Evolutionary conservation across 2,888 invertebrate species (phyloP), one percentile per base, ranked within the genome.

Genomic region (Ormyrus thymus): DNA sequence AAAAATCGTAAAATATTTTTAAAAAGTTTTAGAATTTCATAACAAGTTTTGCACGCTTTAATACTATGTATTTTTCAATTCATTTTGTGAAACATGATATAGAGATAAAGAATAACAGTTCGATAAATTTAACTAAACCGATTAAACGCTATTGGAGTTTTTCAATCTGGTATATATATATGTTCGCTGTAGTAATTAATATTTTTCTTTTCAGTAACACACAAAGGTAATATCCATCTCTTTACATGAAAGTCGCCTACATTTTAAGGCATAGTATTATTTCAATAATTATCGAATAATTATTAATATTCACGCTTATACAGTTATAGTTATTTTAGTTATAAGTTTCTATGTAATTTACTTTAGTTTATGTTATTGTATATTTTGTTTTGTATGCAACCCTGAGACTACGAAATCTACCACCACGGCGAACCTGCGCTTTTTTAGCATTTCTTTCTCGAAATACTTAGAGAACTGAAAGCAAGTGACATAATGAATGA

Each of bases 361-460:
- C 50, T 70, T 76, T 71, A 69, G 10, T 74, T 73, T 74, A 80
- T 53, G 50, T 78, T 76, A 78, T 75, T 78, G 61, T 78, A 65
- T 76, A 70, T 84, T 85, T 82, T 78, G 77, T 83, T 71, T 85
- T 84, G 74, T 84, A 83, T 85, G 84, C 82, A 86, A 88, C 86
- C 87, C 87, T 87, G 87, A 88, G 86, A 86, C 85, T 87, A 87
- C 83, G 82, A 87, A 69, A 86, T 86, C 86, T 85, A 87, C 84
- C 82, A 81, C 84, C 86, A 86, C 84, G 87, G 85, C 85, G 86
- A 87, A 87, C 83, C 80, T 84, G 78, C 80, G 74, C 82, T 84
- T 59, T 15, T 11, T 53, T 45, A 2, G 45, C 7, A 66, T 51
- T 65, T 29, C 6, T 50, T 10, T 76, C 62, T 48, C 48, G 43